phyloP scores from a whole-genome alignment of 1,140 invertebrate genomes.

The Drosophila pandora region DNA sequence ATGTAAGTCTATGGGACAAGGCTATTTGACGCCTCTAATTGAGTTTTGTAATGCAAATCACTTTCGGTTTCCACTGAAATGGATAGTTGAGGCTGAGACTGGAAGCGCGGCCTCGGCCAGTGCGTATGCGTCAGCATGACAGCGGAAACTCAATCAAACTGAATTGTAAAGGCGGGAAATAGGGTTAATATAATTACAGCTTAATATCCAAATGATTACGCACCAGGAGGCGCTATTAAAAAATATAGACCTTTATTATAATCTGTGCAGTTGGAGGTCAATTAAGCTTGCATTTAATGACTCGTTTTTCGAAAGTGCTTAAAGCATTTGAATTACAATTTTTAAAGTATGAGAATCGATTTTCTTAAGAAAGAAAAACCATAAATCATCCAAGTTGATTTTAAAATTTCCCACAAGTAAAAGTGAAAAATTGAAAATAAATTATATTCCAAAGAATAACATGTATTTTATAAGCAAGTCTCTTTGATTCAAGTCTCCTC shows the following conservation, averaged over 20 bases:
- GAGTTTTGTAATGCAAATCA: slow-evolving; percentile 55
- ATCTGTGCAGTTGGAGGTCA: slow-evolving; percentile 8
- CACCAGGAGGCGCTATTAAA: slow-evolving; percentile 1
- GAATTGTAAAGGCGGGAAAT: slow-evolving; percentile 40
- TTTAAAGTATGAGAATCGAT: background rate
- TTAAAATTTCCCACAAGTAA: background rate
- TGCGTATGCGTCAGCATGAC: slow-evolving; percentile 39
- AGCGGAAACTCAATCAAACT: slow-evolving; percentile 37
- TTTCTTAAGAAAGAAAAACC: background rate
- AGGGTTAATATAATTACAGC: slow-evolving; percentile 38
- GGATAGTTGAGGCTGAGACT: slow-evolving; percentile 19
- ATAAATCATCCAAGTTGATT: too few relatives aligned
- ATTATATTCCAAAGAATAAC: too few relatives aligned
- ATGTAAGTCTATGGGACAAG: slow-evolving; percentile 36
- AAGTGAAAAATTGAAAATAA: background rate
- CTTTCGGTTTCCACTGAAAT: slow-evolving; percentile 44
- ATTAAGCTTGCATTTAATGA: background rate
- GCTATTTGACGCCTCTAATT: slow-evolving; percentile 52
- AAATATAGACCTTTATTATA: slow-evolving; percentile 12
- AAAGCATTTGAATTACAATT: background rate
- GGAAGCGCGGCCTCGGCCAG: slow-evolving; percentile 8
- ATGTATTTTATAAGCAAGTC: too few relatives aligned
- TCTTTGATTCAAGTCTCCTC: background rate
- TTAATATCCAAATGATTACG: slow-evolving; percentile 10
- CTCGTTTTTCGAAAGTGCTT: slow-evolving; percentile 2